Evolutionary conservation across 2,113 vertebrate species (phyloP), one percentile per base, ranked within the genome.

Genomic region (Apistogramma diplotaenia): DNA sequence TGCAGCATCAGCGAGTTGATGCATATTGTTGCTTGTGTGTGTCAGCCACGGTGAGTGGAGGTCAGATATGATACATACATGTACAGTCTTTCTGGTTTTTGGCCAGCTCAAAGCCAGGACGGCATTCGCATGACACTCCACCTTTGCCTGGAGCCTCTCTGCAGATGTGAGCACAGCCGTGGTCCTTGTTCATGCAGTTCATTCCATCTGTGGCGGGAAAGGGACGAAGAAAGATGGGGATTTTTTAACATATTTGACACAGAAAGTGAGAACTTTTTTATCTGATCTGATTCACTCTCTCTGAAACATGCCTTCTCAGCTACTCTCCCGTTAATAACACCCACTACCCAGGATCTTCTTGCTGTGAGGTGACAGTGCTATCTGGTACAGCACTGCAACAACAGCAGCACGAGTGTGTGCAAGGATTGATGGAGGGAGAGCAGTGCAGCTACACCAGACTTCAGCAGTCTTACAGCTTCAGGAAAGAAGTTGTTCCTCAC

Each of bases 101-200:
- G 92, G 96, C 97, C 94, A 99, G 95, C 89, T 99, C 98, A 93
- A 99, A 99, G 88, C 98, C 98, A 51, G 98, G 98, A 71, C 98
- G 96, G 93, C 98, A 99, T 95, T 99, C 98, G 74, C 98, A 99
- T 25, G 98, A 97, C 85, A 99, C 97, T 56, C 97, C 98, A 61
- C 97, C 97, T 96, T 99, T 99, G 83, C 91, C 91, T 1, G 98
- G 96, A 6, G 97, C 97, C 93, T 99, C 98, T 78, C 98, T 96
- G 95, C 98, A 99, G 96, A 99, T 99, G 92, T 99, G 98, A 88
- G 97, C 97, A 77, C 98, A 99, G 92, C 97, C 97, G 6, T 99
- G 98, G 84, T 99, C 96, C 95, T 99, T 99, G 95, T 99, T 99
- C 98, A 99, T 99, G 94, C 98, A 99, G 96, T 98, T 99, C 98